A percentile compares a stretch with the other conserved stretches of the same genome.
These are phyloP conservation scores for Delia radicum DNA, from an alignment of 1,140 invertebrate species.

Conservation along the genomic window DNA sequence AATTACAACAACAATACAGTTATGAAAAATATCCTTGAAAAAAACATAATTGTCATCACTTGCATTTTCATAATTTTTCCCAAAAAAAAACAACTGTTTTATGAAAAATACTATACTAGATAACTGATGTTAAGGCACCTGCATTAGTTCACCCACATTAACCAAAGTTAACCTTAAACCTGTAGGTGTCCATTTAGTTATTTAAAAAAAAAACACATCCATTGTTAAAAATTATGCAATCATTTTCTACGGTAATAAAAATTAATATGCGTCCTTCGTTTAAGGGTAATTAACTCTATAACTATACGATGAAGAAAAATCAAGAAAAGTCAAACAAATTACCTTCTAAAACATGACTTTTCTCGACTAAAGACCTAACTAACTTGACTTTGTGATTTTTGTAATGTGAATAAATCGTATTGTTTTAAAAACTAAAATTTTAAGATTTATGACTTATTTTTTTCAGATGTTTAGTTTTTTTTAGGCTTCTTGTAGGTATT, in stretches of 20 bases:
- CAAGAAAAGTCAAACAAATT: no score
- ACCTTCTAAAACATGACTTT: constrained; percentile 11
- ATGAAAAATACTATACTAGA: neutral
- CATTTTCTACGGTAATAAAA: constrained; percentile 52
- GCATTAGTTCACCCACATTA: neutral
- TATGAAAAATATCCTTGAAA: neutral
- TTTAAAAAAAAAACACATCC: neutral
- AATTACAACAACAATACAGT: neutral
- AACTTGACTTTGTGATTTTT: neutral
- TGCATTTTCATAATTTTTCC: constrained; percentile 8
- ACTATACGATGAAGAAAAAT: no score
- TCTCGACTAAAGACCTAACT: neutral
- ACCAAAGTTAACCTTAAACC: neutral
- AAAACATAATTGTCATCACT: neutral
- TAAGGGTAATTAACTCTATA: constrained; percentile 35
- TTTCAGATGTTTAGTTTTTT: neutral
- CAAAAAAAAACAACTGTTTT: neutral
- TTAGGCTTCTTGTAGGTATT: neutral
- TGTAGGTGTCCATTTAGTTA: neutral
- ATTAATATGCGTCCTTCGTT: constrained; percentile 55
- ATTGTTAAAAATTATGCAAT: constrained; percentile 44
- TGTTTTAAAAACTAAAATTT: neutral
- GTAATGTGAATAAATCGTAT: no score
- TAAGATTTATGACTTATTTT: neutral
- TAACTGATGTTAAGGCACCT: neutral